Percentiles rank a stretch among this genome's conserved stretches.
Conservation (phyloP, 2,797 vertebrate species). For the Argyrosomus regius region DNA sequence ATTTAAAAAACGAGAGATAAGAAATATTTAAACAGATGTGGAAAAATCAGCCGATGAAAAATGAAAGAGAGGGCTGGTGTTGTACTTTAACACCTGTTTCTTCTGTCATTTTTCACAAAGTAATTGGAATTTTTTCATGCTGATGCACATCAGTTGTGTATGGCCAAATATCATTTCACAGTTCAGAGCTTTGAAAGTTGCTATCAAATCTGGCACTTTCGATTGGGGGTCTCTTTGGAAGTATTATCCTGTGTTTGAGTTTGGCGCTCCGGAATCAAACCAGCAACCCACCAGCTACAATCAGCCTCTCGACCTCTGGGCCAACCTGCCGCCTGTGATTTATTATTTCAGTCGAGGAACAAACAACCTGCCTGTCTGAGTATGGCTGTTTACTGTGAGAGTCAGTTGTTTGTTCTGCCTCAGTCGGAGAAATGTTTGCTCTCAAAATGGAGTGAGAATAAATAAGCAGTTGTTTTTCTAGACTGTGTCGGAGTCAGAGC, state of each 20-base stretch:
- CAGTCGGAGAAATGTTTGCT: slow-evolving; percentile 59
- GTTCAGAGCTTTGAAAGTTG: slow-evolving; percentile 14
- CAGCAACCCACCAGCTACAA: slow-evolving; percentile 27
- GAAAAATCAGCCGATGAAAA: slow-evolving; percentile 8
- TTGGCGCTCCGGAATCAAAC: slow-evolving; percentile 46
- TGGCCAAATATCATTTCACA: slow-evolving; percentile 40
- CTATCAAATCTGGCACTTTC: slow-evolving; percentile 27
- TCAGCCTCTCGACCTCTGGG: slow-evolving; percentile 41
- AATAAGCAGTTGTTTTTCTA: slow-evolving; percentile 59
- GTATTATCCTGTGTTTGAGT: slow-evolving; percentile 1
- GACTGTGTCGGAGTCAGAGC: slow-evolving; percentile 17
- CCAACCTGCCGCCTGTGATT: slow-evolving; percentile 62
- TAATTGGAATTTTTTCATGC: slow-evolving; percentile 35
- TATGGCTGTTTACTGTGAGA: slow-evolving; percentile 63
- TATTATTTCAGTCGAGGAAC: slow-evolving; percentile 65
- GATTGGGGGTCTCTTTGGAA: background rate
- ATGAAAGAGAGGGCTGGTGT: slow-evolving; percentile 20
- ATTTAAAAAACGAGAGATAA: slow-evolving; percentile 7
- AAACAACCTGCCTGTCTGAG: slow-evolving; percentile 62
- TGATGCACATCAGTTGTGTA: slow-evolving; percentile 25
- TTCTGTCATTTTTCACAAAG: slow-evolving; percentile 27
- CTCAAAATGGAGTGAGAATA: slow-evolving; percentile 62
- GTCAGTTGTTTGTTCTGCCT: slow-evolving; percentile 46
- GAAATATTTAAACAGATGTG: slow-evolving; percentile 46
- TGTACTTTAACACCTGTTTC: slow-evolving; percentile 48